Evolutionary conservation across 2,113 vertebrate species (phyloP), one percentile per base, ranked within the genome.

Genomic region (Morone saxatilis): DNA sequence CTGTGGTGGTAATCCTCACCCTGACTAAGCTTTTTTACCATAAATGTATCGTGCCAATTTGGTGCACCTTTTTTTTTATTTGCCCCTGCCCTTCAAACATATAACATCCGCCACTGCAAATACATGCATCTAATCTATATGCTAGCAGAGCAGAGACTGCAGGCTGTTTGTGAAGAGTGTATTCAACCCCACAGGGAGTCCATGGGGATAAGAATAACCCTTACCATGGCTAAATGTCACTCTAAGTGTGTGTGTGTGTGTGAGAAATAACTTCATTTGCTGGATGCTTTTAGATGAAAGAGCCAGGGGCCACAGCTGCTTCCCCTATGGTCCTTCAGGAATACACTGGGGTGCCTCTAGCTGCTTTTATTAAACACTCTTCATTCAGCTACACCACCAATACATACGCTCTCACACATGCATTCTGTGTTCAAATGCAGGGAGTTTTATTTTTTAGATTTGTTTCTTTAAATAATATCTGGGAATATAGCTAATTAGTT

Each of bases 231-330:
- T 84, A 83, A 92, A 89, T 92, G 90, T 88, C 91, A 90, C 71
- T 45, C 76, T 68, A 19, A 76, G 62, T 36, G n/a, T 66, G 69
- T 22, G 38, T 43, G 25, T 68, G n/a, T 66, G 69, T 22, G 38
- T 43, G 16, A 63, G 11, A 61, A 81, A 72, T 84, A 88, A 81
- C 86, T 90, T 88, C 86, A 92, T 83, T 91, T 91, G 63, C 61
- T 76, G 78, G 75, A 80, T 78, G 73, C 83, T 87, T 90, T 92
- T 89, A 90, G 89, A 89, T 88, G 66, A 90, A 93, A 88, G 85
- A 74, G 54, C 63, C 43, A 43, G 63, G 48, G 76, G 65, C 88
- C 85, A 84, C 91, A 91, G 88, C 86, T 83, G 87, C 45, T 73
- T 83, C 85, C 60, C 73, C 70, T 67, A 70, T 72, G 78, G 90